Evolutionary conservation across 2,797 vertebrate genomes (phyloP).

Genomic region (Otolemur crassicaudatus): DNA sequence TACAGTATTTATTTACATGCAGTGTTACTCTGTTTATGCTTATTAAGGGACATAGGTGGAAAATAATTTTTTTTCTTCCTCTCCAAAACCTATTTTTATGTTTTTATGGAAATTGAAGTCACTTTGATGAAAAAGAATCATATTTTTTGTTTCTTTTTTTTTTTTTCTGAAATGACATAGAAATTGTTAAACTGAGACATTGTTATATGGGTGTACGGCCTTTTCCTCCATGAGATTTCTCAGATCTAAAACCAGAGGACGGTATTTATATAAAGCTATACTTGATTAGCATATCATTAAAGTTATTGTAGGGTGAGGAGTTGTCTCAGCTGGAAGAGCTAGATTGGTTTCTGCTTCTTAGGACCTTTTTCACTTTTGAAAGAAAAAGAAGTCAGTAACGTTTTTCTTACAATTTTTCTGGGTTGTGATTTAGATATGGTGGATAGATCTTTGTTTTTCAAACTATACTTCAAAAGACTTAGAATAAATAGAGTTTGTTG

Average conservation of each 20-base stretch:
- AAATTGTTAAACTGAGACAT: conserved; percentile 18
- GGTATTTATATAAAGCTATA: not conserved
- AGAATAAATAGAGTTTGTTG: conserved; percentile 22
- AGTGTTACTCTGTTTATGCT: conserved; percentile 1
- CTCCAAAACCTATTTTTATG: not conserved
- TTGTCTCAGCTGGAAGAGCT: not conserved
- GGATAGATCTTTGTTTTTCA: conserved; percentile 38
- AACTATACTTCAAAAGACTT: conserved; percentile 1
- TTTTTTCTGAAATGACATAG: conserved; percentile 12
- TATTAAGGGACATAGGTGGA: conserved; percentile 16
- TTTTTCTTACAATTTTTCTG: not conserved
- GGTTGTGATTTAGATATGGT: not conserved
- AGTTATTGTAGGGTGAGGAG: not conserved
- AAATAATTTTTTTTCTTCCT: not conserved
- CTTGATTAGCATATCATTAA: conserved; percentile 24
- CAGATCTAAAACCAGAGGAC: not conserved
- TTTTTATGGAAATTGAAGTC: conserved; percentile 25
- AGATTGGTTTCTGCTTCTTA: conserved; percentile 43
- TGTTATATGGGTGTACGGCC: not conserved
- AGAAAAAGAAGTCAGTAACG: not conserved
- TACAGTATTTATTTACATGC: not conserved
- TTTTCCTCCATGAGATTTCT: conserved; percentile 32
- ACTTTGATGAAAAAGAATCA: conserved; percentile 38
- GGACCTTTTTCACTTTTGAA: not conserved
- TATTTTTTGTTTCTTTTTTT: not conserved